Conservation (phyloP, 2,888 invertebrate species). For the Lathronympha strigana region DNA sequence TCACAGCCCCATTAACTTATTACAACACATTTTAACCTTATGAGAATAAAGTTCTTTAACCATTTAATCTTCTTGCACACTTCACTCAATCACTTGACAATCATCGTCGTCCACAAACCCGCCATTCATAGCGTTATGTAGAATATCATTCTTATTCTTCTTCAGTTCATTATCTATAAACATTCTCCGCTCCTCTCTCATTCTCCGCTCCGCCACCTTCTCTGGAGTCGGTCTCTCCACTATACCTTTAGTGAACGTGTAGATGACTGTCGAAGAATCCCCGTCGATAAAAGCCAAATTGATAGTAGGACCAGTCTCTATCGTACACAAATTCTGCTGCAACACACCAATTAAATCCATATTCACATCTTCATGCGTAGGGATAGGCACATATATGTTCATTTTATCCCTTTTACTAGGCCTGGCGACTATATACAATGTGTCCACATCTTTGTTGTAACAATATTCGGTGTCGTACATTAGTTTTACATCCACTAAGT, state of each 20-base stretch:
- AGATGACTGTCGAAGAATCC: conserved; percentile 75
- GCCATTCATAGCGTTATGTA: conserved; percentile 72
- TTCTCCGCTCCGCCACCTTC: conserved; percentile 53
- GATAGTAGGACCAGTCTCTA: conserved; percentile 71
- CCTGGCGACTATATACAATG: conserved; percentile 73
- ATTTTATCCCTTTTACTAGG: conserved; percentile 68
- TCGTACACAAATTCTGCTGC: conserved; percentile 76
- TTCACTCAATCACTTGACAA: conserved; percentile 62
- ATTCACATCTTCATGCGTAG: conserved; percentile 63
- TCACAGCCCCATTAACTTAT: no score
- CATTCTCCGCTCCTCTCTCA: conserved; percentile 64
- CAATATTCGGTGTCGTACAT: conserved; percentile 81
- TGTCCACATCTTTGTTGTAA: conserved; percentile 74
- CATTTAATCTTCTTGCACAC: neutral
- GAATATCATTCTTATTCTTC: conserved; percentile 63
- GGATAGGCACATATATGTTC: conserved; percentile 76
- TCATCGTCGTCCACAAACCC: conserved; percentile 74
- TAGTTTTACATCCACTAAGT: conserved; percentile 74
- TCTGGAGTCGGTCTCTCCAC: conserved; percentile 61
- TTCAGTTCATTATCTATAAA: conserved; percentile 73
- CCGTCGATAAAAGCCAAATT: conserved; percentile 76
- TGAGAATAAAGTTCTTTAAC: no score
- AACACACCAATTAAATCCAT: conserved; percentile 66
- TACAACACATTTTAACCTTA: no score
- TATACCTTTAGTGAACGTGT: conserved; percentile 73